phyloP scores from a whole-genome alignment of 2,888 invertebrate genomes.

The Epicampocera succincta region DNA sequence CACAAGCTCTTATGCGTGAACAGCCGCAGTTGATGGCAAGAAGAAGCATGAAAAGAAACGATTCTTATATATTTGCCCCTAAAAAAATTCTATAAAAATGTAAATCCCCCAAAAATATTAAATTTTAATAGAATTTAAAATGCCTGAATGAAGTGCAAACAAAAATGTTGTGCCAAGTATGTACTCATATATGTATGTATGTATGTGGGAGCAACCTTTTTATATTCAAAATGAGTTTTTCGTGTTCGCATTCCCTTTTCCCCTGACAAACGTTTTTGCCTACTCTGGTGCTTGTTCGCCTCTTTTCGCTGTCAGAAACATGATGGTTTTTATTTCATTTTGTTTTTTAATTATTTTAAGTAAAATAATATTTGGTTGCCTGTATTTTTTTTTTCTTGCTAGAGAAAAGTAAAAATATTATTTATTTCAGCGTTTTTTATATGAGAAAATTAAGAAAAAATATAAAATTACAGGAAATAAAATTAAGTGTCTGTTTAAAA shows the following conservation, averaged over 20 bases:
- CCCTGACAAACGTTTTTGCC: slow-evolving; percentile 1
- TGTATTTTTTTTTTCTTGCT: background rate
- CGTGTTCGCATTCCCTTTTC: slow-evolving; percentile 6
- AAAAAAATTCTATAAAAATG: too few species aligned
- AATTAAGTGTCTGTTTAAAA: background rate
- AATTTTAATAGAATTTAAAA: slow-evolving; percentile 1
- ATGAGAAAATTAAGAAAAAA: background rate
- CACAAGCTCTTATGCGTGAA: too few species aligned
- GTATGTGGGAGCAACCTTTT: slow-evolving; percentile 22
- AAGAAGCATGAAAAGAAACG: too few species aligned
- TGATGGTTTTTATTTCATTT: background rate
- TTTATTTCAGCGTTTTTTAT: slow-evolving; percentile 7
- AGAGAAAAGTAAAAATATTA: background rate
- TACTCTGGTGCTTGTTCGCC: background rate
- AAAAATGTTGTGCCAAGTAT: slow-evolving; percentile 20
- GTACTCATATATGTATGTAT: too few species aligned
- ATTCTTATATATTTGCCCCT: too few species aligned
- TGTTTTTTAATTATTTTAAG: slow-evolving; percentile 30
- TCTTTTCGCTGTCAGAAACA: background rate
- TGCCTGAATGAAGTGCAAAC: background rate
- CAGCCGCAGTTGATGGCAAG: too few species aligned
- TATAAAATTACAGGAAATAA: background rate
- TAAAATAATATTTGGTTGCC: slow-evolving; percentile 17
- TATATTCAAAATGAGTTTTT: slow-evolving; percentile 6
- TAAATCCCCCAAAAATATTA: too few species aligned